These are phyloP conservation scores for Myodes glareolus DNA, from an alignment of 2,113 vertebrate genomes.

Conservation along the genomic window DNA sequence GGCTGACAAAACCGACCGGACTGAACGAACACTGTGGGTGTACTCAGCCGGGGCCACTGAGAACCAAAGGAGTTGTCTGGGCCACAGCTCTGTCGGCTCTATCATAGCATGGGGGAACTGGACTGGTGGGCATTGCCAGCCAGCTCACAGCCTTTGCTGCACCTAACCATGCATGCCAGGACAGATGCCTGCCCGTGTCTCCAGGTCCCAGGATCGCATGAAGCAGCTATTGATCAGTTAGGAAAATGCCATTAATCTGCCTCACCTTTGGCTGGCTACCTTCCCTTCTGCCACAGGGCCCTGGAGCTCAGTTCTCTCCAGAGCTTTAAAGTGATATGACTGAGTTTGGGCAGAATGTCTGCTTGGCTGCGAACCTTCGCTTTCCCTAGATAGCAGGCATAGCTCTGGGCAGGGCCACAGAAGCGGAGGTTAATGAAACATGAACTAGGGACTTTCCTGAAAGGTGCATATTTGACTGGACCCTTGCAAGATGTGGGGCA, in stretches of 20 bases:
- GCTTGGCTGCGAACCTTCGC: neutral
- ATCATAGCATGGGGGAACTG: neutral
- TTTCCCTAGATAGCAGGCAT: neutral
- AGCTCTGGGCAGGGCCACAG: neutral
- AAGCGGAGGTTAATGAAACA: neutral
- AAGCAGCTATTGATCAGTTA: neutral
- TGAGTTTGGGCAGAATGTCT: accelerated
- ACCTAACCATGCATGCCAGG: accelerated
- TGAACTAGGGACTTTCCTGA: neutral
- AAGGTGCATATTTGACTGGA: accelerated
- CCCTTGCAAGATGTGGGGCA: accelerated
- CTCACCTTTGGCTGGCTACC: neutral
- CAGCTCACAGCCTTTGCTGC: too few relatives aligned
- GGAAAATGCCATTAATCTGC: neutral
- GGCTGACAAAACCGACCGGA: neutral
- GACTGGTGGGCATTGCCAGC: accelerated
- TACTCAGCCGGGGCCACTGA: accelerated
- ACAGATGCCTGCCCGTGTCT: accelerated
- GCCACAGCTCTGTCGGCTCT: neutral
- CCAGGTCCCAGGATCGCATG: neutral
- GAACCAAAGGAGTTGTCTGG: neutral
- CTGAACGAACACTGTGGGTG: accelerated
- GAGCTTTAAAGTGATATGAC: accelerated
- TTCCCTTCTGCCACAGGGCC: neutral
- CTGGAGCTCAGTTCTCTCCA: neutral